phyloP scores from a whole-genome alignment of 2,797 vertebrate genomes.

The Cossypha heuglini region DNA sequence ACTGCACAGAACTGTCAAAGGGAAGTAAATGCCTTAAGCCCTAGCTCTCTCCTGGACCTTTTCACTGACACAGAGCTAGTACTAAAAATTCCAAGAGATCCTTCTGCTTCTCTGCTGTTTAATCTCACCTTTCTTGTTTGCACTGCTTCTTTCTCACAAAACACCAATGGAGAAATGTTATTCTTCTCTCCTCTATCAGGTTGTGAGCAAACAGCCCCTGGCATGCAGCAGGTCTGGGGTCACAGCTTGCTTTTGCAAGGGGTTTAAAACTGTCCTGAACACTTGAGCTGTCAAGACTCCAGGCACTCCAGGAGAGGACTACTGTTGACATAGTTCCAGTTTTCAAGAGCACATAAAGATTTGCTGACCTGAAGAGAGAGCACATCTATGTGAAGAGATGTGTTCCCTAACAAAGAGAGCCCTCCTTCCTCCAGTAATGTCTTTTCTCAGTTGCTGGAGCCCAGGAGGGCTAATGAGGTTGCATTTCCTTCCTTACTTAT shows the following conservation, averaged over 20 bases:
- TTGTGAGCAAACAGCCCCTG: not conserved
- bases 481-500: not conserved
- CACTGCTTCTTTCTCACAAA: not conserved
- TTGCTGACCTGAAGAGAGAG: not conserved
- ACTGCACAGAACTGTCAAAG: not conserved
- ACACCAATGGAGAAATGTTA: not conserved
- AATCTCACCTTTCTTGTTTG: not conserved
- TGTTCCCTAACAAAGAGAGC: not conserved
- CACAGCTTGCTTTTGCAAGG: not conserved
- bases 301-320: not conserved
- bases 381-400: not conserved
- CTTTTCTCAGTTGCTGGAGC: not conserved
- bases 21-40: not conserved
- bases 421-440: not conserved
- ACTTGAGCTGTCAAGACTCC: not conserved
- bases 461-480: not conserved
- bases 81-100: not conserved
- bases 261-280: not conserved
- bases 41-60: not conserved
- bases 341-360: not conserved
- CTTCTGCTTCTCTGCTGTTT: not conserved
- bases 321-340: not conserved
- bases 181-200: not conserved
- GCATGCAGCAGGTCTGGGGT: not conserved
- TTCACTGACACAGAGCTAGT: not conserved